Evolutionary conservation across 1,140 invertebrate species (phyloP), one percentile per base, ranked within the genome.

Genomic region (Lepidostoma basale): DNA sequence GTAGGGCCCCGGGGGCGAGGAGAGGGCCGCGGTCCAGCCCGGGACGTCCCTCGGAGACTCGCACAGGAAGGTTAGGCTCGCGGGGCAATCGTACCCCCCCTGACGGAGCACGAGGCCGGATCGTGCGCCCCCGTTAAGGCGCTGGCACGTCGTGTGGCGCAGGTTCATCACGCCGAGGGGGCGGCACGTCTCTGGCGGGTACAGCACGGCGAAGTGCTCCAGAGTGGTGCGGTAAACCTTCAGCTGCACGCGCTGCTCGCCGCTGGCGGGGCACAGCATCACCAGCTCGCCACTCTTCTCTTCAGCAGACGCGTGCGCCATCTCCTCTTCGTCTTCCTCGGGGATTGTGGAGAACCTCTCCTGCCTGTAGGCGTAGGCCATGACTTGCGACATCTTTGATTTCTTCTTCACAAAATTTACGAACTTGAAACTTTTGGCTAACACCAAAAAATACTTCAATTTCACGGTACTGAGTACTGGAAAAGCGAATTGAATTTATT

Each of bases 181-280:
- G 66, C 86, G 84, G 60, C 85, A 85, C 1, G 88, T 78, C 70
- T 87, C n/a, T n/a, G n/a, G n/a, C n/a, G n/a, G n/a, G n/a, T 88
- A 89, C 22, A 89, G 84, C 0, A 88, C 87, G 0, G 87, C 87
- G 74, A 89, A 89, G 73, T 89, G 88, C 73, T 88, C 88, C 54
- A 87, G 77, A 26, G 86, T 86, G 2, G 88, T 89, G 36, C 85
- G 81, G 75, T 89, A 89, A 4, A 89, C 86, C 69, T 87, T 87
- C 42, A 88, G 87, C 69, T 88, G 82, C 0, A 89, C 85, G 65
- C 84, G 81, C 75, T 88, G 87, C 3, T 84, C 79, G 52, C 85
- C 80, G 64, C 85, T 85, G 54, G 82, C 84, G 16, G 85, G 84
- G 0, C 85, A 83, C 9, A 88, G 62, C 8, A 89, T 77, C 49